phyloP scores from a whole-genome alignment of 2,797 vertebrate species.

The Choloepus didactylus region DNA sequence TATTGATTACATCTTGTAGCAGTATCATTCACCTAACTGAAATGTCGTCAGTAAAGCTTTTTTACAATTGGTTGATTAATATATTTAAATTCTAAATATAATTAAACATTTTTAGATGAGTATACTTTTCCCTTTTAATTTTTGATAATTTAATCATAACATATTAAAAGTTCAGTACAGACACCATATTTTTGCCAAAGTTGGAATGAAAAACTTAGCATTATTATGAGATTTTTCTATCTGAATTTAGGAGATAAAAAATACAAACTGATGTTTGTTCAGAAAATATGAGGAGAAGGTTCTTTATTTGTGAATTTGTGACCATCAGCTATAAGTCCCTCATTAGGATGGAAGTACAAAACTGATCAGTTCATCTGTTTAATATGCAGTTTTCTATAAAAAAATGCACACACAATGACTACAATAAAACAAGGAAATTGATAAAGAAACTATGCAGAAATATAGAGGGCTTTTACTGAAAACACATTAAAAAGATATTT shows the following conservation, averaged over 20 bases:
- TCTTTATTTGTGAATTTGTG: background rate
- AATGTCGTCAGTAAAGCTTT: background rate
- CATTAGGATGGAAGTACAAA: constrained; percentile 56
- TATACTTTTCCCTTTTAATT: background rate
- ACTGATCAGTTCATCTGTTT: constrained; percentile 24
- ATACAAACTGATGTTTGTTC: constrained; percentile 42
- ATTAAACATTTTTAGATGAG: background rate
- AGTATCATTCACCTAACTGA: background rate
- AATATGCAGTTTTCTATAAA: background rate
- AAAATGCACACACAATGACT: background rate
- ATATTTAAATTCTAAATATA: background rate
- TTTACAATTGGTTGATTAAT: background rate
- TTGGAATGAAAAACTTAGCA: constrained; percentile 9
- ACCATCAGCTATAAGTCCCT: constrained; percentile 37
- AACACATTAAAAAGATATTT: background rate
- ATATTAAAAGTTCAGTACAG: background rate
- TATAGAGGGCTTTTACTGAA: background rate
- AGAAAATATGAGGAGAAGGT: constrained; percentile 3
- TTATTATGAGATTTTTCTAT: background rate
- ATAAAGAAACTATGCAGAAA: constrained; percentile 2
- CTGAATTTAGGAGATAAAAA: background rate
- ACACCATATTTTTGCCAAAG: background rate
- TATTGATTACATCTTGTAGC: background rate
- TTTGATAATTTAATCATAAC: background rate
- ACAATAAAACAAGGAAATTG: background rate